These are phyloP conservation scores for Oncorhynchus tshawytscha DNA, from an alignment of 2,113 vertebrate genomes.

Conservation along the genomic window DNA sequence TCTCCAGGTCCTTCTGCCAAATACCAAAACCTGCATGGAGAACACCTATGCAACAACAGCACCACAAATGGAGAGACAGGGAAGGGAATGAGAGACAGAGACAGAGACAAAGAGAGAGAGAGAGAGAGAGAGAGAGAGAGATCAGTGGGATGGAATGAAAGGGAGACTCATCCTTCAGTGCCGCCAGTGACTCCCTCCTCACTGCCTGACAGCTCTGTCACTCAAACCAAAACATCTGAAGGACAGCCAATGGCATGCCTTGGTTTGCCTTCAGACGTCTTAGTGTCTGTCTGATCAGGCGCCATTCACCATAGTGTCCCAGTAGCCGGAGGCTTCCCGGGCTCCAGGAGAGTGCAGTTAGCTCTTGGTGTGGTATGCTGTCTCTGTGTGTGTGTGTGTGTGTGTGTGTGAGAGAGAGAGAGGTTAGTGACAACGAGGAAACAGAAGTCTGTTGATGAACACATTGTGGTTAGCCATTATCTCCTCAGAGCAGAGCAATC, in stretches of 20 bases:
- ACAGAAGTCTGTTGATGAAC: conserved; percentile 39
- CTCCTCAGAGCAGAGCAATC: conserved; percentile 7
- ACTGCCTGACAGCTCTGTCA: conserved; percentile 21
- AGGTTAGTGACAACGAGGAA: conserved; percentile 33
- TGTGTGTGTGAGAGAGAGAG: conserved; percentile 25
- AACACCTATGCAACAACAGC: conserved; percentile 40
- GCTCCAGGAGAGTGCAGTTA: conserved; percentile 23
- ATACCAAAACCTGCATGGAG: conserved; percentile 42
- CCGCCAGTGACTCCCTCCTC: conserved; percentile 1
- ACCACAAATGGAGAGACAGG: conserved; percentile 30
- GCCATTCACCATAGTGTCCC: conserved; percentile 44
- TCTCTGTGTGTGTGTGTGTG: conserved; percentile 27
- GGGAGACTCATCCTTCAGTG: conserved; percentile 32
- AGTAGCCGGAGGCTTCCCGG: conserved; percentile 30
- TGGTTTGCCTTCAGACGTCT: conserved; percentile 36
- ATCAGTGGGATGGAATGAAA: conserved; percentile 10
- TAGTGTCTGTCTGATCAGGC: conserved; percentile 40
- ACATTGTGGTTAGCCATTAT: conserved; percentile 37
- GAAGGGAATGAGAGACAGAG: conserved; percentile 4
- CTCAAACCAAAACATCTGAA: not conserved
- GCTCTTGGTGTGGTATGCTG: conserved; percentile 22
- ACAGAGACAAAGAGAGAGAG: not conserved
- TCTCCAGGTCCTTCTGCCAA: conserved; percentile 43
- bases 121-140: conserved; percentile 6
- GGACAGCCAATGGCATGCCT: conserved; percentile 23